Evolutionary conservation across 2,113 vertebrate genomes (phyloP).

Genomic region (Stigmatopora nigra): DNA sequence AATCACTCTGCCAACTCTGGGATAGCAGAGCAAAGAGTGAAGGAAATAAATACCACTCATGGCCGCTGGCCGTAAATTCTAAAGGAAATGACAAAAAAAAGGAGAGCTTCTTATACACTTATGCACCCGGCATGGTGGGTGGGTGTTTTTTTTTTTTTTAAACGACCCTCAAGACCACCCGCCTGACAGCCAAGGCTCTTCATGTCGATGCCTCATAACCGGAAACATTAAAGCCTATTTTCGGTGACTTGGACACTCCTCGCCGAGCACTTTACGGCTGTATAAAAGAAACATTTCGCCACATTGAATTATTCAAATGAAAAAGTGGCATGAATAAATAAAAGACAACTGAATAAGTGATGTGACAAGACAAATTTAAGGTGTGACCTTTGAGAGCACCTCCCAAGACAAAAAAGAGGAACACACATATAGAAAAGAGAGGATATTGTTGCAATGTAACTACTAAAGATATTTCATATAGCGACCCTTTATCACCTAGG

Average conservation of each 20-base stretch:
- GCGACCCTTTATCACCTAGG: no score
- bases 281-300: conserved; percentile 62
- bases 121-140: conserved; percentile 6
- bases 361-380: conserved; percentile 61
- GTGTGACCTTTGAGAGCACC: conserved; percentile 60
- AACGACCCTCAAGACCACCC: conserved; percentile 39
- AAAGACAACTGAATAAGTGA: conserved; percentile 60
- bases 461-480: no score
- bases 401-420: conserved; percentile 30
- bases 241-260: conserved; percentile 27
- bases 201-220: conserved; percentile 11
- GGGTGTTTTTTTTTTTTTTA: conserved; percentile 43
- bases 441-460: no score
- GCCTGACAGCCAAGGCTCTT: conserved; percentile 46
- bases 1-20: conserved; percentile 97
- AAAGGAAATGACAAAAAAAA: conserved; percentile 46
- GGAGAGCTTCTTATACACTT: conserved; percentile 41
- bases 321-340: conserved; percentile 71
- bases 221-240: conserved; percentile 32
- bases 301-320: conserved; percentile 65
- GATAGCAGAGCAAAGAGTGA: conserved; percentile 92
- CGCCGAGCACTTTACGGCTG: conserved; percentile 47
- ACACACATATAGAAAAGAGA: neutral
- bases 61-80: conserved; percentile 74
- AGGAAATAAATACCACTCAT: conserved; percentile 97